These are phyloP conservation scores for Erethizon dorsatum DNA, from an alignment of 2,797 vertebrate genomes.

Conservation along the genomic window DNA sequence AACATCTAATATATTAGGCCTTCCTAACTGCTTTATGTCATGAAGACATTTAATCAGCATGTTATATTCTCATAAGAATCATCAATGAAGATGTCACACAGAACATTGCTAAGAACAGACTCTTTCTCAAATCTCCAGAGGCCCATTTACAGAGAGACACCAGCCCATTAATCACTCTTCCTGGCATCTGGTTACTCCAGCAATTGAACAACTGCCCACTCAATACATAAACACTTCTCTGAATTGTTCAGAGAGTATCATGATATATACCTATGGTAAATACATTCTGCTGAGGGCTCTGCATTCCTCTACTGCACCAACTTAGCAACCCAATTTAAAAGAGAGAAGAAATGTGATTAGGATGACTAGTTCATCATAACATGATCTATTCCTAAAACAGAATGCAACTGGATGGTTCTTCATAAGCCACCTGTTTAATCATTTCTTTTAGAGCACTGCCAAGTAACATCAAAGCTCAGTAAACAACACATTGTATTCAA, in stretches of 20 bases:
- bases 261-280: background rate
- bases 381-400: constrained; percentile 30
- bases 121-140: background rate
- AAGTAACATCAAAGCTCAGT: background rate
- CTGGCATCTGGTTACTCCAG: background rate
- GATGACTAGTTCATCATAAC: background rate
- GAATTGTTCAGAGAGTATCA: background rate
- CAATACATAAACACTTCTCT: background rate
- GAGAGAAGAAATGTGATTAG: background rate
- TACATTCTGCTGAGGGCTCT: background rate
- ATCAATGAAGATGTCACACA: background rate
- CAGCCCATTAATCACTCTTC: background rate
- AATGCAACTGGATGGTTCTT: background rate
- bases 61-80: background rate
- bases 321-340: background rate
- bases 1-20: background rate
- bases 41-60: constrained; percentile 25
- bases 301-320: background rate
- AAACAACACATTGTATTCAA: background rate
- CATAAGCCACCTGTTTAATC: background rate
- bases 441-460: background rate
- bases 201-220: background rate
- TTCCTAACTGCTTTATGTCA: background rate
- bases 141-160: background rate
- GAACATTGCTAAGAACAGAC: background rate